Evolutionary conservation across 2,113 vertebrate species (phyloP).

Genomic region (Barbus barbus): DNA sequence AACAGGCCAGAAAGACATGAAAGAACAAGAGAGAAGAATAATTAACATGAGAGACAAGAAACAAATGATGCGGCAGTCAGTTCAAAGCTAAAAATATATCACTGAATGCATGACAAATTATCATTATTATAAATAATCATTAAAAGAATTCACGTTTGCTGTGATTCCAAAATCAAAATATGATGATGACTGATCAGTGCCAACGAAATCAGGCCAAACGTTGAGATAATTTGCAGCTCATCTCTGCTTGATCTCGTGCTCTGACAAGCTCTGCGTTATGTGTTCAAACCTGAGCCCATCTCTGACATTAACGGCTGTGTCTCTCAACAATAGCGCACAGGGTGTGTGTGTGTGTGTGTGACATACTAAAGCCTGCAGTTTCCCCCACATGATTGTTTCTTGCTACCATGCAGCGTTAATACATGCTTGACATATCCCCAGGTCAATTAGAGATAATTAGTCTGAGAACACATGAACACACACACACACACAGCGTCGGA

Average conservation of each 20-base stretch:
- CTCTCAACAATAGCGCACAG: not conserved
- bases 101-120: not conserved
- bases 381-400: not conserved
- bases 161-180: not conserved
- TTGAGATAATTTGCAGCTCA: not conserved
- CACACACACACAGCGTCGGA: no score
- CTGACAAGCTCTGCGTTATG: not conserved
- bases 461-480: not conserved
- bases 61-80: not conserved
- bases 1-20: not conserved
- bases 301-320: not conserved
- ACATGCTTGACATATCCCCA: slow-evolving; percentile 36
- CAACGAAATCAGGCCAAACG: not conserved
- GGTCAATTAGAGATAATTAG: slow-evolving; percentile 41
- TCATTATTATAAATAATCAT: not conserved
- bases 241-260: not conserved
- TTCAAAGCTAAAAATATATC: slow-evolving; percentile 22
- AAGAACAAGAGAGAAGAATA: not conserved
- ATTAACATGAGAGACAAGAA: not conserved
- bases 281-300: slow-evolving; percentile 62
- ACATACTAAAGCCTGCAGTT: not conserved
- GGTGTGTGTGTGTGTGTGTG: slow-evolving; percentile 19
- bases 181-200: no score
- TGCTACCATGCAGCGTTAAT: slow-evolving; percentile 18
- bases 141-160: not conserved